Evolutionary conservation across 1,140 invertebrate genomes (phyloP), one percentile per base, ranked within the genome.

Genomic region (Caenorhabditis tropicalis): DNA sequence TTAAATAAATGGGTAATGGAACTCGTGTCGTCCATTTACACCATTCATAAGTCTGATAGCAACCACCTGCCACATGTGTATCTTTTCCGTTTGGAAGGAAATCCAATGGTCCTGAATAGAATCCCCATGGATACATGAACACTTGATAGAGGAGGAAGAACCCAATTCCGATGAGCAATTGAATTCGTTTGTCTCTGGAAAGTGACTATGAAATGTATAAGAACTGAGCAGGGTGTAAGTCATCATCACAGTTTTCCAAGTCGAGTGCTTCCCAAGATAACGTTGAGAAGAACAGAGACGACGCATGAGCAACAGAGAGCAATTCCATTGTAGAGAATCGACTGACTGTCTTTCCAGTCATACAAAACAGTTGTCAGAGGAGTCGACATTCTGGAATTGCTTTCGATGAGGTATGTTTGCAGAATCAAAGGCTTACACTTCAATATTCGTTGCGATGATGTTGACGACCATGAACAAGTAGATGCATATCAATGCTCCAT

Each of bases 301-400:
- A 87, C 21, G 43, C 84, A 85, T 3, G 31, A 51, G 24, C 27
- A 33, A 4, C 56, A 86, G 12, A 87, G 36, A 29, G 82, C 49
- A 16, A 87, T 82, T 74, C 86, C 86, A 39, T 87, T 87, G 79
- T 86, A 83, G 21, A 87, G 81, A 9, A 87, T 80, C 0, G 85
- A 51, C 53, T 82, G 46, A 21, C 31, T 46, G 43, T 87, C 82
- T 39, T 74, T 86, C 86, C 86, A 87, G 43, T 56, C 56, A 53
- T 83, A 87, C 53, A 87, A 74, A 4, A 81, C 86, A 33, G 83
- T 87, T 2, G 84, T 83, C 12, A 87, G 12, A 4, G 86, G 86
- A 4, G 86, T 83, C 12, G 86, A 85, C 80, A 87, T 87, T 56
- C 83, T 85, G 81, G 31, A 82, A 85, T n/a, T n/a, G n/a, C n/a